Conservation (phyloP, 1,140 invertebrate species). For the Camponotus pennsylvanicus region DNA sequence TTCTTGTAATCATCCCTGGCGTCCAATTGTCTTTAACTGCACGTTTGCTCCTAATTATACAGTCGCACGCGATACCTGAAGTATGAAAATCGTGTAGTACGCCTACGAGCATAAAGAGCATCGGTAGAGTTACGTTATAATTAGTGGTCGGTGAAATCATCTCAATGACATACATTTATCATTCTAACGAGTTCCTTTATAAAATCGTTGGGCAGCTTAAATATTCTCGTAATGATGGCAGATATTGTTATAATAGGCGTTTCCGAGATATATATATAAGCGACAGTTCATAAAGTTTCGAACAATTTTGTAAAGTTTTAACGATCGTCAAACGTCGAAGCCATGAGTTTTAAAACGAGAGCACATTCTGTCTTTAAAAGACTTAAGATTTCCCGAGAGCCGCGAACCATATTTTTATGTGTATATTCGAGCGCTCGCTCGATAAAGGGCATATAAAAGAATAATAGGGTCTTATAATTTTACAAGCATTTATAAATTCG, state of each 20-base stretch:
- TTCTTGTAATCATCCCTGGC: constrained; percentile 53
- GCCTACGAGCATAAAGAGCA: constrained; percentile 31
- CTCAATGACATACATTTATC: background rate
- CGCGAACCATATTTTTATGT: constrained; percentile 7
- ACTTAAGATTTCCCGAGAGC: constrained; percentile 46
- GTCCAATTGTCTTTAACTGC: constrained; percentile 62
- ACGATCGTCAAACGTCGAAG: constrained; percentile 52
- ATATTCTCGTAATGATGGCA: constrained; percentile 28
- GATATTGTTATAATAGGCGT: constrained; percentile 22
- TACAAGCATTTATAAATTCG: background rate
- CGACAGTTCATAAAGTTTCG: constrained; percentile 30
- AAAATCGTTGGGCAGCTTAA: background rate
- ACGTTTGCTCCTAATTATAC: constrained; percentile 53
- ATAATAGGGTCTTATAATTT: constrained; percentile 22
- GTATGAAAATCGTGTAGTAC: constrained; percentile 38
- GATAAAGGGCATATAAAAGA: background rate
- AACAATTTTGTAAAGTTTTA: constrained; percentile 56
- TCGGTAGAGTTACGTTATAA: constrained; percentile 41
- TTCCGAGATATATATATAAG: constrained; percentile 7
- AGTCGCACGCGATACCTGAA: constrained; percentile 44
- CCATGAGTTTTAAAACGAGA: background rate
- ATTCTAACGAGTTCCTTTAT: constrained; percentile 17
- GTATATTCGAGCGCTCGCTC: constrained; percentile 4
- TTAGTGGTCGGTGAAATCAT: constrained; percentile 43
- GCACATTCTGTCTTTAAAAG: constrained; percentile 29